phyloP scores from a whole-genome alignment of 2,113 vertebrate genomes.

The Sylvia atricapilla region DNA sequence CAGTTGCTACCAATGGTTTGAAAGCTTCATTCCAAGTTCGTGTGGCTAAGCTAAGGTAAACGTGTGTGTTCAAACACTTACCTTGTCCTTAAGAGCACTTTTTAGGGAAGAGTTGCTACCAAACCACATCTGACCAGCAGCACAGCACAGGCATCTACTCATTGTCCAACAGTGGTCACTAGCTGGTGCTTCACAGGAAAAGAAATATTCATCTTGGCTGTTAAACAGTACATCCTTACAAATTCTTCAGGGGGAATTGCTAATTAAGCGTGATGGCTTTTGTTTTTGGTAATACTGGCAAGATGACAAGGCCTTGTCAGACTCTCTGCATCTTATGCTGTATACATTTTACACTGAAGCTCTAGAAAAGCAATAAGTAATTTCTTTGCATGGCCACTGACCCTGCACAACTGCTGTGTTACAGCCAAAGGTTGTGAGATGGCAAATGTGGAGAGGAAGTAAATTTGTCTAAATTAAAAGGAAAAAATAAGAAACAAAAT shows the following conservation, averaged over 20 bases:
- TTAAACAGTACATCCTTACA: neutral
- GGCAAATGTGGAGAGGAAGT: neutral
- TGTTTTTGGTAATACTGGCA: neutral
- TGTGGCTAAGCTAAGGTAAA: neutral
- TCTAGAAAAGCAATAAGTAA: neutral
- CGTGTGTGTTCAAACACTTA: neutral
- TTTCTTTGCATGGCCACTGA: neutral
- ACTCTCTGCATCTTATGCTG: neutral
- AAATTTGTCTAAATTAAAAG: neutral
- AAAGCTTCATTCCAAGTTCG: neutral
- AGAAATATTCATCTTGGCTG: neutral
- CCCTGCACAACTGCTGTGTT: neutral
- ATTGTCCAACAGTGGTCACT: neutral
- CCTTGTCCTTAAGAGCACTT: neutral
- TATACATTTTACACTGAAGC: neutral
- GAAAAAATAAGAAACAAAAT: neutral
- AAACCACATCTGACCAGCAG: neutral
- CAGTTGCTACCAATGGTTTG: neutral
- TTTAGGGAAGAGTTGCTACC: neutral
- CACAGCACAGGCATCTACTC: neutral
- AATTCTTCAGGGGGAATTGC: neutral
- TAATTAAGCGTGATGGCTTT: neutral
- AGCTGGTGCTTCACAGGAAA: neutral
- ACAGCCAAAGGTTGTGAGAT: neutral
- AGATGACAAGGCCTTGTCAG: neutral